Conservation (phyloP, 2,797 vertebrate genomes). For the Distichodus sexfasciatus region DNA sequence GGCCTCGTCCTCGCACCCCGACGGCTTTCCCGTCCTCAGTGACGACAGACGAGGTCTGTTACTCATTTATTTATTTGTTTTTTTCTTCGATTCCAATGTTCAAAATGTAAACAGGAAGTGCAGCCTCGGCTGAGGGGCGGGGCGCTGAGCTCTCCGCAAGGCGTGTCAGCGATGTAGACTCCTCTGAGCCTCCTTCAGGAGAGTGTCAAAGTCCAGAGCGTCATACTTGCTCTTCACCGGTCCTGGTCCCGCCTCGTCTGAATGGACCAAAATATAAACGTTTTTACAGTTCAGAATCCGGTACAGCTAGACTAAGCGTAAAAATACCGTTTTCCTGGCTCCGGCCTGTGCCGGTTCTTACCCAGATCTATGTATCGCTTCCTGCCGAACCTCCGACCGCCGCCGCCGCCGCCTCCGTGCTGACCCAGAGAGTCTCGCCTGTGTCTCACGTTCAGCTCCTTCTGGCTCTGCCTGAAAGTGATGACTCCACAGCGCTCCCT, state of each 20-base stretch:
- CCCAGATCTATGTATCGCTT: constrained; percentile 92
- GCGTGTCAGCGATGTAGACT: constrained; percentile 93
- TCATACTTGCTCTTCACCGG: constrained; percentile 96
- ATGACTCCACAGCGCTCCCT: constrained; percentile 84
- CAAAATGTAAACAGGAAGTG: constrained; percentile 99
- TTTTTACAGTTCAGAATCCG: no score
- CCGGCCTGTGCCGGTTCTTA: no score
- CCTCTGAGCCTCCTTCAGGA: constrained; percentile 97
- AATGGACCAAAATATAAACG: not conserved
- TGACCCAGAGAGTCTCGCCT: constrained; percentile 80
- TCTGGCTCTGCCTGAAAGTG: constrained; percentile 83
- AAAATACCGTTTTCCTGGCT: no score
- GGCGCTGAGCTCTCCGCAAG: constrained; percentile 76
- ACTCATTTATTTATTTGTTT: constrained; percentile 64
- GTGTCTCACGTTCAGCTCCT: constrained; percentile 73
- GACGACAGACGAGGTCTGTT: constrained; percentile 65
- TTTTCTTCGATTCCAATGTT: constrained; percentile 78
- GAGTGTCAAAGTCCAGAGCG: constrained; percentile 97
- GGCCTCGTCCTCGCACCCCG: constrained; percentile 67
- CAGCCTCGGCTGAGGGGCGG: constrained; percentile 95
- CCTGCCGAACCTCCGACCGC: constrained; percentile 81
- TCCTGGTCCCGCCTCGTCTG: constrained; percentile 80
- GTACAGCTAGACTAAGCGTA: no score
- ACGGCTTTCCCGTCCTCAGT: constrained; percentile 66
- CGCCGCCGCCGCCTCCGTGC: constrained; percentile 73